These are phyloP conservation scores for Bombus ignitus DNA, from an alignment of 1,140 invertebrate species.

Conservation along the genomic window DNA sequence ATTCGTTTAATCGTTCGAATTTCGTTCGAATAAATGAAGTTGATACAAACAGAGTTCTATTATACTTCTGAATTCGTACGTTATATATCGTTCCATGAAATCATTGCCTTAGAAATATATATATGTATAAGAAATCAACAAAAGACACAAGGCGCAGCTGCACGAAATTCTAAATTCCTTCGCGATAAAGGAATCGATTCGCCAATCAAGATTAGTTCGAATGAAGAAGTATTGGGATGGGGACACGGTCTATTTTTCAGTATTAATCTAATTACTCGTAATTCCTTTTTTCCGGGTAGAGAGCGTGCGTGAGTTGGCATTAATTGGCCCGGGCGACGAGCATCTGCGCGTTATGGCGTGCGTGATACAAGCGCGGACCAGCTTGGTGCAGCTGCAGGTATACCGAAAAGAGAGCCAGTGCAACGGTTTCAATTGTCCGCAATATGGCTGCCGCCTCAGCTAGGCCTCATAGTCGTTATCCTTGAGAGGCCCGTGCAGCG, in stretches of 20 bases:
- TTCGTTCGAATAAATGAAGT: neutral
- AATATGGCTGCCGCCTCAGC: constrained; percentile 74
- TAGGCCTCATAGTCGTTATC: constrained; percentile 81
- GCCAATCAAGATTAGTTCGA: neutral
- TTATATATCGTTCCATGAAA: neutral
- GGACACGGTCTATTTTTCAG: constrained; percentile 42
- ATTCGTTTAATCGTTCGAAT: neutral
- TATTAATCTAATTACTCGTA: constrained; percentile 56
- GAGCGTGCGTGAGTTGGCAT: constrained; percentile 65
- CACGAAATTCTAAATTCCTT: neutral
- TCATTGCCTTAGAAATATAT: neutral
- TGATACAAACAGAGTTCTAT: too few species aligned
- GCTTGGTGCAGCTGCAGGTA: constrained; percentile 71
- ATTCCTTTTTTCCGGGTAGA: constrained; percentile 62
- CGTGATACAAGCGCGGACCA: constrained; percentile 52
- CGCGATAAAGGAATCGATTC: neutral
- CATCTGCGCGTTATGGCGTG: constrained; percentile 60
- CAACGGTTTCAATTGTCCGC: constrained; percentile 81
- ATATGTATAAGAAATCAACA: neutral
- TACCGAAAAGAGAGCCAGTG: constrained; percentile 66
- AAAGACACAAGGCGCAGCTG: neutral
- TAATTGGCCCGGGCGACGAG: constrained; percentile 59
- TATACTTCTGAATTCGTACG: neutral
- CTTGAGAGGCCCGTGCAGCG: constrained; percentile 79
- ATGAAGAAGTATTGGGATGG: neutral